phyloP scores from a whole-genome alignment of 2,113 vertebrate genomes.

The Alaudala cheleensis region DNA sequence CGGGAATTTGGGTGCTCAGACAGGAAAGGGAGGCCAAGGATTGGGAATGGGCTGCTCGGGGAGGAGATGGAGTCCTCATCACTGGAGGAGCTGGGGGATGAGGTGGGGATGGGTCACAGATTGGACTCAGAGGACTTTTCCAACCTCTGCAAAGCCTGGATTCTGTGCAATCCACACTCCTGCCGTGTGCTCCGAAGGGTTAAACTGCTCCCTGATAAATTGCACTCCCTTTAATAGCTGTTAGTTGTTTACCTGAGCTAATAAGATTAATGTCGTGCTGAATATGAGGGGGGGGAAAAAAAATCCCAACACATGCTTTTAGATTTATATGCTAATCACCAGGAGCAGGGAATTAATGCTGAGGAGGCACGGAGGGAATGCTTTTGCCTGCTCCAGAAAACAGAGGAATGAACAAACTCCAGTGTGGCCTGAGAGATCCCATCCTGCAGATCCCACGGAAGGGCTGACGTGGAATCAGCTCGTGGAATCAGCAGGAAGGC shows the following conservation, averaged over 20 bases:
- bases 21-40: background rate
- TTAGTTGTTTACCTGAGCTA: slow-evolving; percentile 54
- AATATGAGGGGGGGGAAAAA: background rate
- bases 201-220: background rate
- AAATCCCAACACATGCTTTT: background rate
- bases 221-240: background rate
- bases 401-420: background rate
- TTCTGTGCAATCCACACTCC: accelerated
- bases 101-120: no score
- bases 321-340: slow-evolving; percentile 31
- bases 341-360: background rate
- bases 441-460: accelerated
- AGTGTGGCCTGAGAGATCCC: background rate
- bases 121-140: background rate
- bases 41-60: background rate
- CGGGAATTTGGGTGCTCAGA: accelerated
- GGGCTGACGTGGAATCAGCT: accelerated
- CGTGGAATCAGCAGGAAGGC: background rate
- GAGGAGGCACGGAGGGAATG: background rate
- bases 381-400: background rate
- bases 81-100: no score
- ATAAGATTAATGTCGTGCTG: slow-evolving; percentile 10
- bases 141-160: accelerated
- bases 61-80: background rate
- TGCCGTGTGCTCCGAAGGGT: background rate